Evolutionary conservation across 2,888 invertebrate species (phyloP).

Genomic region (Cotesia congregata): DNA sequence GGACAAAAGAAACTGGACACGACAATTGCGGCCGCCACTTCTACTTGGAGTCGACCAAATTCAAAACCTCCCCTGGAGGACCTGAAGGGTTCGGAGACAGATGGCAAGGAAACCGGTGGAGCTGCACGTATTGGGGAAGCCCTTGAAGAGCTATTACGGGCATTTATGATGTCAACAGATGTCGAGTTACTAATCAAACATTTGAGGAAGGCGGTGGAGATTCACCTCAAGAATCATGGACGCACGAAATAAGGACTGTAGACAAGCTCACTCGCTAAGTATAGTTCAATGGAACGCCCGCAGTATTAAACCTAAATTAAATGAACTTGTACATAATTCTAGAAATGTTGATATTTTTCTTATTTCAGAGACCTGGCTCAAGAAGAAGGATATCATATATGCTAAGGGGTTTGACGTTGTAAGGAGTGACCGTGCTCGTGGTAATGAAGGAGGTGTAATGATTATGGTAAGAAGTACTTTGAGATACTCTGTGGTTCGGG

Average conservation of each 20-base stretch:
- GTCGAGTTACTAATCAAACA: too few species aligned
- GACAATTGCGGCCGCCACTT: neutral
- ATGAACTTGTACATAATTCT: neutral
- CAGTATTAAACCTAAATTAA: neutral
- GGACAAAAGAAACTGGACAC: neutral
- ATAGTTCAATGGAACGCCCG: slow-evolving; percentile 11
- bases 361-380: slow-evolving; percentile 14
- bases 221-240: too few species aligned
- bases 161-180: too few species aligned
- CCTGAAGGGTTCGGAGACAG: too few species aligned
- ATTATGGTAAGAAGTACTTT: neutral
- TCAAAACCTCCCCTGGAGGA: neutral
- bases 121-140: too few species aligned
- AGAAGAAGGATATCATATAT: neutral
- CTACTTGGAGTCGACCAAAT: too few species aligned
- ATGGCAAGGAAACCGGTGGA: too few species aligned
- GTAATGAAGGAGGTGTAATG: slow-evolving; percentile 4
- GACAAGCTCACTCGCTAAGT: neutral
- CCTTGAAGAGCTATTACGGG: too few species aligned
- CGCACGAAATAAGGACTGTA: too few species aligned
- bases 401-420: slow-evolving; percentile 3
- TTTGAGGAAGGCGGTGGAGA: too few species aligned
- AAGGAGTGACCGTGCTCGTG: neutral
- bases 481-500: neutral
- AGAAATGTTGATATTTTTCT: slow-evolving; percentile 3